Percentiles rank a stretch among this genome's conserved stretches.
phyloP scores from a whole-genome alignment of 1,140 invertebrate species.

The Leptestheria dahalacensis region DNA sequence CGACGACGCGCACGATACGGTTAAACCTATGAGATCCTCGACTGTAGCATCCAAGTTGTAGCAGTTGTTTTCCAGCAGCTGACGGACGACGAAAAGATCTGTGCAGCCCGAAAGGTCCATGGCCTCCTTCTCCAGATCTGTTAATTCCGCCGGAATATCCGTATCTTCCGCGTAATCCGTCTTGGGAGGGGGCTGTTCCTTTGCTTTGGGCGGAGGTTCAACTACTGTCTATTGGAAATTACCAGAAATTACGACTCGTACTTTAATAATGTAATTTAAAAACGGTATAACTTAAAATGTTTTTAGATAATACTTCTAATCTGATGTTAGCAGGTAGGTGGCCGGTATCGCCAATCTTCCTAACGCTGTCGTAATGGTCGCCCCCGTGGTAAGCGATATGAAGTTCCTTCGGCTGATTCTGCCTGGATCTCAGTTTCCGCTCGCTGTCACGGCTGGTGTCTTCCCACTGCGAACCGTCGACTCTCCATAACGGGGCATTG shows the following conservation, averaged over 20 bases:
- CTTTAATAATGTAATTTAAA: not conserved
- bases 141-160: constrained; percentile 15
- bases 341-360: constrained; percentile 28
- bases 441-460: not conserved
- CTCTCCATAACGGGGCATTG: constrained; percentile 32
- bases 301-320: constrained; percentile 16
- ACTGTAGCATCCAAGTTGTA: constrained; percentile 12
- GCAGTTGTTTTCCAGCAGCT: constrained; percentile 16
- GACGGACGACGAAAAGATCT: constrained; percentile 19
- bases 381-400: constrained; percentile 40
- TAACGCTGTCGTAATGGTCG: constrained; percentile 35
- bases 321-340: constrained; percentile 30
- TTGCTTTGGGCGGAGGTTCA: constrained; percentile 4
- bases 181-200: constrained; percentile 1
- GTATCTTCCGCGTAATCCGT: too few relatives aligned
- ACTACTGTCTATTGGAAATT: constrained; percentile 18
- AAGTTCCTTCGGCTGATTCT: constrained; percentile 25
- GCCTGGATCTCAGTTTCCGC: not conserved
- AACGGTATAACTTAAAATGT: not conserved
- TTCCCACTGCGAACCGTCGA: constrained; percentile 21
- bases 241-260: constrained; percentile 1
- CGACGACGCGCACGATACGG: not conserved
- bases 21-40: constrained; percentile 3
- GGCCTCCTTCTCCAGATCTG: constrained; percentile 20
- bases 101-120: constrained; percentile 19